Conservation (phyloP, 2,888 invertebrate genomes). For the Athrips mouffetella region DNA sequence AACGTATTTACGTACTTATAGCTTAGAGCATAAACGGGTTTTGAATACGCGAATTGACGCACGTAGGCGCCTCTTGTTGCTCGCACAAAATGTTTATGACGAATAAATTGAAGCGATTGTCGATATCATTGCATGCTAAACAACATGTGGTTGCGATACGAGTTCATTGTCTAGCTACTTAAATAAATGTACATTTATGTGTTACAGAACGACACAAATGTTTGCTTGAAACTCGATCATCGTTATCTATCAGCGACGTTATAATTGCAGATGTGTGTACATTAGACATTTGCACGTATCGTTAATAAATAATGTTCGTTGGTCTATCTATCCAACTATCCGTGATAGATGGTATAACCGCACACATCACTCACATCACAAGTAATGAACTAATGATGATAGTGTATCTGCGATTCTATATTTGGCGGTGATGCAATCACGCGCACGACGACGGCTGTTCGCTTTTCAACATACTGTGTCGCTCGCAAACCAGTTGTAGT, state of each 20-base stretch:
- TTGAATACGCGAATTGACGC: conserved; percentile 57
- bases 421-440: conserved; percentile 54
- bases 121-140: neutral
- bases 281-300: too few species aligned
- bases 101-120: neutral
- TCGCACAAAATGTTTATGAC: neutral
- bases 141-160: conserved; percentile 4
- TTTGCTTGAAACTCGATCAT: neutral
- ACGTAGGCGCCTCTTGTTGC: conserved; percentile 62
- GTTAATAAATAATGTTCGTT: neutral
- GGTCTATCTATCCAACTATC: neutral
- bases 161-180: conserved; percentile 1
- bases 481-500: conserved; percentile 11
- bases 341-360: neutral
- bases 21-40: neutral
- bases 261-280: conserved; percentile 2
- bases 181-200: neutral
- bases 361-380: conserved; percentile 13
- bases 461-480: conserved; percentile 6
- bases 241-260: neutral
- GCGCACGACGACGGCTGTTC: conserved; percentile 22
- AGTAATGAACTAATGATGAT: conserved; percentile 17
- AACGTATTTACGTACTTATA: neutral
- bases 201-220: neutral
- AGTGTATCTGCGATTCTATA: conserved; percentile 33